Conservation (phyloP, 2,888 invertebrate genomes). For the Xestia xanthographa region DNA sequence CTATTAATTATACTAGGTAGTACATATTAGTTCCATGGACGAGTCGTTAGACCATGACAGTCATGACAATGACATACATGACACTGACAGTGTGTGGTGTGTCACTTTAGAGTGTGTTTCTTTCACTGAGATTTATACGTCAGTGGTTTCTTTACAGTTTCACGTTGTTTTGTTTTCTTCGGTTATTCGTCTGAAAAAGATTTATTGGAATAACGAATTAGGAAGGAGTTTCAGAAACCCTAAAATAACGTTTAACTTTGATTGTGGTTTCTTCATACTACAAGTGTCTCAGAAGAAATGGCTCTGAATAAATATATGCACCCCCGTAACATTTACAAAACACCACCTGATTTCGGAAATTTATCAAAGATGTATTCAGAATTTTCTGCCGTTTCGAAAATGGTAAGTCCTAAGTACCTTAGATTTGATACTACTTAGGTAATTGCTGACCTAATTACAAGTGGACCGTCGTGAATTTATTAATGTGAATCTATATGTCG, state of each 20-base stretch:
- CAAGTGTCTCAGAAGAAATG: constrained; percentile 79
- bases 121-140: too few relatives aligned
- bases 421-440: neutral
- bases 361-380: constrained; percentile 94
- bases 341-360: constrained; percentile 95
- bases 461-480: neutral
- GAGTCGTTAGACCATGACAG: too few relatives aligned
- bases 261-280: neutral
- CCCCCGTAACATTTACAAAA: constrained; percentile 96
- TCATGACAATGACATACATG: too few relatives aligned
- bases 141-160: too few relatives aligned
- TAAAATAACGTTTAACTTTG: neutral
- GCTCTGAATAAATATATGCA: constrained; percentile 96
- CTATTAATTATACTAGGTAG: neutral
- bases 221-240: neutral
- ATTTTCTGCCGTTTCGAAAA: constrained; percentile 93
- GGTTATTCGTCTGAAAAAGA: neutral
- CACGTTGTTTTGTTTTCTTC: neutral
- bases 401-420: constrained; percentile 85
- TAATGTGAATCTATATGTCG: too few relatives aligned
- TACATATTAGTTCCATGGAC: neutral
- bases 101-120: too few relatives aligned
- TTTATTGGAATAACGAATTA: neutral
- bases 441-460: neutral
- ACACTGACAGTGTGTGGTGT: neutral